Evolutionary conservation across 2,797 vertebrate species (phyloP).

Genomic region (Coendou prehensilis): DNA sequence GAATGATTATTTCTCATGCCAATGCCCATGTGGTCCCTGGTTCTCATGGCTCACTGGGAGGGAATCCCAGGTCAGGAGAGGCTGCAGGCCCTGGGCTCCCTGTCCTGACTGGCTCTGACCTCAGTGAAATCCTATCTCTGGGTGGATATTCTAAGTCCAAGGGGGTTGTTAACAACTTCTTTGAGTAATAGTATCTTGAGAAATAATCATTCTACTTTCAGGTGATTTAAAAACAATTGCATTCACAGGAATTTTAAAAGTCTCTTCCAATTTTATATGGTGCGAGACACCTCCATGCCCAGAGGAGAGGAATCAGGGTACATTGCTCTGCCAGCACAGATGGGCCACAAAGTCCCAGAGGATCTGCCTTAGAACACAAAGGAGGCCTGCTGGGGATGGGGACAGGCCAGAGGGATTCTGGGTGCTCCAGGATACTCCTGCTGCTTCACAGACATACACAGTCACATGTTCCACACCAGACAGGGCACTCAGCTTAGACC

Average conservation of each 20-base stretch:
- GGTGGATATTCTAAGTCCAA: neutral
- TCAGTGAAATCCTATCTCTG: neutral
- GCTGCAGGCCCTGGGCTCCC: neutral
- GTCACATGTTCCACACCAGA: neutral
- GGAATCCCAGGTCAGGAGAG: neutral
- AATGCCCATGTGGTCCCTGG: too few species aligned
- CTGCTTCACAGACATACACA: neutral
- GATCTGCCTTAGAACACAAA: neutral
- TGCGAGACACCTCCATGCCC: neutral
- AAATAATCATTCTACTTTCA: neutral
- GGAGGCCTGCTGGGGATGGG: neutral
- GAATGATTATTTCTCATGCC: neutral
- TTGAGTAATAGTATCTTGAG: neutral
- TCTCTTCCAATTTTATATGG: neutral
- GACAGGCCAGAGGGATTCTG: neutral
- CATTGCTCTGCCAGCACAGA: neutral
- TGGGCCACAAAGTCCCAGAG: neutral
- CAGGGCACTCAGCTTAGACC: neutral
- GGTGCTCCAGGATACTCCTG: neutral
- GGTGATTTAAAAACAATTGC: neutral
- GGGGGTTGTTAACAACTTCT: neutral
- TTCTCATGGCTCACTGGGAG: neutral
- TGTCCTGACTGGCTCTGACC: neutral
- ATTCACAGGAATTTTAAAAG: neutral
- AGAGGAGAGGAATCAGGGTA: neutral